Evolutionary conservation across 2,888 invertebrate genomes (phyloP).

Genomic region (Pandemis cinnamomeana): DNA sequence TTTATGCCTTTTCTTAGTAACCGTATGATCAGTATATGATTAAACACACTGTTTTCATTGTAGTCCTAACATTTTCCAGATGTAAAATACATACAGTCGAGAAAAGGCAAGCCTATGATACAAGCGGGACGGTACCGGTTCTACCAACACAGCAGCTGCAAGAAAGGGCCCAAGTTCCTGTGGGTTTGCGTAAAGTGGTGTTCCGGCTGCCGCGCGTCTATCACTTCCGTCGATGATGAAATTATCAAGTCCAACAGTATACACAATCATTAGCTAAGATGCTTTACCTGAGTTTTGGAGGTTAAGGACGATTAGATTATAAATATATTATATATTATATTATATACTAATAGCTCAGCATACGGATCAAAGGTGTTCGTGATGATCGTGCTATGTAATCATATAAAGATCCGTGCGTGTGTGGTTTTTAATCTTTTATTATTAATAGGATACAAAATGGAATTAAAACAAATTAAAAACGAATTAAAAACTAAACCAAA

Average conservation of each 20-base stretch:
- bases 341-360: too few relatives aligned
- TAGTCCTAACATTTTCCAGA: conserved; percentile 18
- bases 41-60: background rate
- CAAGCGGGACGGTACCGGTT: conserved; percentile 43
- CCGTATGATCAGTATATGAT: background rate
- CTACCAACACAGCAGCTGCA: conserved; percentile 31
- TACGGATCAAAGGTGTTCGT: too few relatives aligned
- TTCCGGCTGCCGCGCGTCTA: conserved; percentile 27
- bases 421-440: too few relatives aligned
- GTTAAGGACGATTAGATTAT: too few relatives aligned
- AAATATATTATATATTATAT: too few relatives aligned
- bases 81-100: conserved; percentile 27
- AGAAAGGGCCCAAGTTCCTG: conserved; percentile 24
- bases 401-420: too few relatives aligned
- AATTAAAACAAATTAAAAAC: too few relatives aligned
- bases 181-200: conserved; percentile 36
- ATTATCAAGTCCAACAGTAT: conserved; percentile 24
- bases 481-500: too few relatives aligned
- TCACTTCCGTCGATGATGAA: conserved; percentile 8
- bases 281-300: background rate
- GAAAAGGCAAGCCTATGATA: conserved; percentile 41
- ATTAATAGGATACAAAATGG: too few relatives aligned
- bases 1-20: too few relatives aligned
- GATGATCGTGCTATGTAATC: too few relatives aligned
- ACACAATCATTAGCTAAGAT: conserved; percentile 6